Base-by-base conservation (phyloP, 2,797 vertebrate genomes). In the Rhinichthys osculus region DNA sequence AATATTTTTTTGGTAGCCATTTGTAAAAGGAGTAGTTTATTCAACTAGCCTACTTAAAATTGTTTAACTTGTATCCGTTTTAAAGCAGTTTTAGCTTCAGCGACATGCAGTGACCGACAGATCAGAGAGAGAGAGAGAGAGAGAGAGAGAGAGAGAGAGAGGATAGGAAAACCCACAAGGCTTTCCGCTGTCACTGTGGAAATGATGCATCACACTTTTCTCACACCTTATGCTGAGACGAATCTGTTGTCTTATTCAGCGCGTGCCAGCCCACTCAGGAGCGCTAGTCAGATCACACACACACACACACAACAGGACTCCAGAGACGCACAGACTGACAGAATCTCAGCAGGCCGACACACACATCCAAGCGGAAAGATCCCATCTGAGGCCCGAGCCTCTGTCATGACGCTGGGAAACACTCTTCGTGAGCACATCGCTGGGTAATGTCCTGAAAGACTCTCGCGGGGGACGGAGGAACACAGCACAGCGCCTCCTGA, bases 171-270 rank as follows among this genome's bases (percentile, higher is more conserved):
- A 52, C 47, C 27, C 47, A 38, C 66, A 81, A 76, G 78, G 50
- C 30, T 57, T 78, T 78, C 33, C 52, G 11, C 52, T 78, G 52
- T 40, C 52, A 59, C 52, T 27, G 74, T 78, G 33, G 33, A 57
- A 78, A 59, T 78, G 74, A 40, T 78, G 74, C 23, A 59, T 59
- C 52, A 35, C 47, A 59, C 21, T 78, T 78, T 78, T 40, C 76
- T 78, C 35, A 40, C 76, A 59, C 76, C 76, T 57, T 57, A 40
- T 38, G 14, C 76, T 42, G 76, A 17, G 35, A 38, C 40, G 76
- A 78, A 59, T 59, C 33, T 78, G 54, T 59, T 78, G 76, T 78
- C 52, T 78, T 57, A 78, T 78, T 59, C 76, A 78, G 13, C 7
- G 33, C 54, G 85, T 42, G 44, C 30, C 73, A 76, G 30, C 73